Evolutionary conservation across 2,113 vertebrate genomes (phyloP), one percentile per base, ranked within the genome.

Genomic region (Tragelaphus scriptus): DNA sequence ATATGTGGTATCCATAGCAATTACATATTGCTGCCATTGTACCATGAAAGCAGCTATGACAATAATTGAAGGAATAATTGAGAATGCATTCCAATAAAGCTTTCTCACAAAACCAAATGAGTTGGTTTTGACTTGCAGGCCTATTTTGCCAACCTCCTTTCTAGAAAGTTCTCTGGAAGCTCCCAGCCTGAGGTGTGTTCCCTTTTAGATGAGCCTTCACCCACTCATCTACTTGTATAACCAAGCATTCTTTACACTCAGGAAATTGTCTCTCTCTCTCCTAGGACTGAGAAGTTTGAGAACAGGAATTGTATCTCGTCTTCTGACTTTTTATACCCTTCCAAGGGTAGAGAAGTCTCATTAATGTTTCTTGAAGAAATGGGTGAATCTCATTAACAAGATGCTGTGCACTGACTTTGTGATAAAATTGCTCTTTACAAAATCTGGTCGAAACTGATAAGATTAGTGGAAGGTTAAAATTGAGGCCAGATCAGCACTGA

Each of bases 361-460:
- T 95, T 91, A 85, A 59, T 94, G 15, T 92, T 97, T 96, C 53
- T 91, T 89, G 36, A 86, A 59, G 82, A 47, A 96, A 94, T 95
- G 61, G 82, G 95, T 95, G 68, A 28, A 90, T 97, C 97, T 95
- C 82, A 93, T 92, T 95, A 98, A 77, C 49, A 92, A 26, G n/a
- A 28, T 75, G 28, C 47, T 75, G 25, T 80, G 44, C 26, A 21
- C 51, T 81, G 30, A 40, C 32, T 95, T 71, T 97, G 61, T 84
- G 84, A 91, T 90, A 96, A 85, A 95, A 77, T 95, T 96, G 47
- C 44, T 92, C 53, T 98, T 94, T 89, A 68, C 86, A 91, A 94
- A 95, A 89, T 71, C 61, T 91, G 44, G 55, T 59, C 23, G 36
- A 51, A 80, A 90, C 30, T 79, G 85, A 40, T 88, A 92, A 96